Evolutionary conservation across 2,888 invertebrate species (phyloP), one percentile per base, ranked within the genome.

Genomic region (Arrhopalites spinosus): DNA sequence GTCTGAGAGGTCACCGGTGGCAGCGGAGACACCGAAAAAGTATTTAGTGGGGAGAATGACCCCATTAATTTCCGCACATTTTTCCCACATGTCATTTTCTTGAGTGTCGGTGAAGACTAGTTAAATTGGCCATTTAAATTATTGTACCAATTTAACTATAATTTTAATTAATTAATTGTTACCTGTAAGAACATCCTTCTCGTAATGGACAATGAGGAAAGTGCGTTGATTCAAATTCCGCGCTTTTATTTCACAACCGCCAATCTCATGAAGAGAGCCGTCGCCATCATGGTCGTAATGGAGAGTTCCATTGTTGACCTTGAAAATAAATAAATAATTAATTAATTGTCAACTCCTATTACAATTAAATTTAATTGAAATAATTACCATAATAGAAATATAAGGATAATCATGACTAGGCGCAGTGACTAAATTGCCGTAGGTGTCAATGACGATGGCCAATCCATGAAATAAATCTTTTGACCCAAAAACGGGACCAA

Each of bases 271-370:
- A 85, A 97, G 97, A 0, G 98, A 98, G 66, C 99, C 99, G 87
- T 99, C 99, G 61, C 94, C 88, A 85, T 99, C 99, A 86, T 99
- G 98, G 86, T 99, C 99, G 86, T 99, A 99, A 85, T 92, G 92
- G 78, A 95, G 88, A 1, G 93, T 89, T n/a, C 99, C 99, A 87
- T 99, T 98, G 86, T 96, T 98, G 1, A 99, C 76, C 81, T 81
- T 53, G 2, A 5, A 53, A 53, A 3, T 5, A 53, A 17, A 53
- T 3, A 53, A 20, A 20, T 15, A 53, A 20, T 53, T 53, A 5
- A 53, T 53, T 53, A n/a, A n/a, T n/a, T n/a, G n/a, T n/a, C n/a
- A n/a, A n/a, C n/a, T n/a, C n/a, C n/a, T n/a, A n/a, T n/a, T n/a
- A n/a, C n/a, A n/a, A n/a, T n/a, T n/a, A n/a, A n/a, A n/a, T n/a